Base-by-base conservation (phyloP, 2,888 invertebrate genomes). In the Apamea anceps region DNA sequence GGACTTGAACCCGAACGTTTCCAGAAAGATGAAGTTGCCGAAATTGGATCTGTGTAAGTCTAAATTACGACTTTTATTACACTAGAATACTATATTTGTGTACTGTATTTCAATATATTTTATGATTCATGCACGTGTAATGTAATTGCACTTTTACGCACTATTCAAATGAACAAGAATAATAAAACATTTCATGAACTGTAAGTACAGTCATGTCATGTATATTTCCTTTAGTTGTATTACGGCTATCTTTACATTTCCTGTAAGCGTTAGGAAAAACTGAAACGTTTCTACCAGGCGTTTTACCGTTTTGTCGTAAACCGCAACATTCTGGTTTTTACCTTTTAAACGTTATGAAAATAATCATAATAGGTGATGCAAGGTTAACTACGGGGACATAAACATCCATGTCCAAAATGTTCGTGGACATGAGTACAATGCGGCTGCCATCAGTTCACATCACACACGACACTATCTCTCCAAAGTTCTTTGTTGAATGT, bases 31-130 rank as follows among this genome's bases (percentile, higher is more conserved):
- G 96, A 96, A 94, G 91, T 91, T 95, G 89, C 94, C 94, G 92
- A 95, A 94, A 93, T 93, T 95, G 90, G 95, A 95, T 91, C 88
- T 94, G 75, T 91, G 95, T 95, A 91, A 95, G 95, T 95, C 81
- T 83, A 73, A 84, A 81, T 80, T 75, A 81, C 81, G 76, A 88
- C 85, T 81, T 87, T 48, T 84, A 76, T 80, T 82, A 80, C 71
- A 68, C 65, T 75, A 71, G 28, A 80, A 62, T 73, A 77, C 71
- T 77, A 65, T 68, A 71, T 68, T 75, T 72, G 32, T 63, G 66
- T 68, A 60, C 21, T 63, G 48, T 42, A 72, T 73, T 21, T 75
- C 28, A 71, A 71, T 62, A 72, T 63, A 15, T 73, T 67, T 60
- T 72, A 57, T 77, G 67, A 68, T 72, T 84, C 51, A 65, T 67